Evolutionary conservation across 2,797 vertebrate genomes (phyloP).

Genomic region (Sebastes alutus): DNA sequence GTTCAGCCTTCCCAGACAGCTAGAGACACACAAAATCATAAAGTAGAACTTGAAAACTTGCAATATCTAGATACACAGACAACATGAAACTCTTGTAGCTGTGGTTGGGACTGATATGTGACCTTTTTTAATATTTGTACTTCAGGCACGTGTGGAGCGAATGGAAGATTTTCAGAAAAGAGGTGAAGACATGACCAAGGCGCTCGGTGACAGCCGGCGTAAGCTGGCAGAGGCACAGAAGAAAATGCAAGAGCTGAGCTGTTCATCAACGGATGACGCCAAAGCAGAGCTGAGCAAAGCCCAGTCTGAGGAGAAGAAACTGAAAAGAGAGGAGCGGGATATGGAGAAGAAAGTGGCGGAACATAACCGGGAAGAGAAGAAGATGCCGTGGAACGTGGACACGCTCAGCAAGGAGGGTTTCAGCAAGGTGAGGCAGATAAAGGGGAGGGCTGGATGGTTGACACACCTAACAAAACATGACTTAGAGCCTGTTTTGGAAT

Average conservation of each 20-base stretch:
- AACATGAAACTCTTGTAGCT: neutral
- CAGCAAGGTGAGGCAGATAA: slow-evolving; percentile 87
- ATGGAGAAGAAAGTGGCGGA: slow-evolving; percentile 87
- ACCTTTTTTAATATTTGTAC: neutral
- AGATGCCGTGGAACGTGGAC: slow-evolving; percentile 96
- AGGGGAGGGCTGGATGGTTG: too few species aligned
- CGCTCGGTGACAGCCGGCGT: slow-evolving; percentile 81
- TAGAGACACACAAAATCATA: too few species aligned
- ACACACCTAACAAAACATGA: neutral
- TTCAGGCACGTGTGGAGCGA: slow-evolving; percentile 90
- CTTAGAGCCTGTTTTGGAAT: neutral
- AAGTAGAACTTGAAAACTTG: too few species aligned
- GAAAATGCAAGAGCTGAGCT: slow-evolving; percentile 83
- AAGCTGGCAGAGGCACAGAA: slow-evolving; percentile 87
- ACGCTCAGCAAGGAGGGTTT: slow-evolving; percentile 95
- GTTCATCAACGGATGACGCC: slow-evolving; percentile 46
- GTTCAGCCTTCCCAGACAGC: too few species aligned
- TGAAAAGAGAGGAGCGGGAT: slow-evolving; percentile 87
- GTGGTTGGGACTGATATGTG: neutral
- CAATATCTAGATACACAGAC: too few species aligned
- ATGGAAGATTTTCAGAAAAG: slow-evolving; percentile 93
- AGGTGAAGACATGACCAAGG: slow-evolving; percentile 86
- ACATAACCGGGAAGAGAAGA: slow-evolving; percentile 89
- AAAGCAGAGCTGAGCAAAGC: slow-evolving; percentile 82
- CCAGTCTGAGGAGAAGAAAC: slow-evolving; percentile 86